Percentiles rank a stretch among this genome's conserved stretches.
Evolutionary conservation across 2,797 vertebrate species (phyloP).

Genomic region (Simalia tracyae): DNA sequence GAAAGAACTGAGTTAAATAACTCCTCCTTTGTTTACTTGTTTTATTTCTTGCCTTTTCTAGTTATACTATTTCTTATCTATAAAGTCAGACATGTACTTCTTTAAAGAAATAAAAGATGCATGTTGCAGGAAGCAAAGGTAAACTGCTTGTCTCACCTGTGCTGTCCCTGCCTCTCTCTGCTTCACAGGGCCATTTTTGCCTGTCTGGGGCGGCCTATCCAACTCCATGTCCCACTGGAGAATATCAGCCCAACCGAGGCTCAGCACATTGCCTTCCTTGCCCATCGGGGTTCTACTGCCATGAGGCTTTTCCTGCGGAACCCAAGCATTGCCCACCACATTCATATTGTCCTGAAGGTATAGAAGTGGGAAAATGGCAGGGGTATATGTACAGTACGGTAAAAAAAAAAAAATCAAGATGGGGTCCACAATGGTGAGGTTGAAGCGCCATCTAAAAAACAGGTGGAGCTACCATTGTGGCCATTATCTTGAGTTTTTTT

Average conservation of each 20-base stretch:
- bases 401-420: background rate
- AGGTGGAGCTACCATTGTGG: background rate
- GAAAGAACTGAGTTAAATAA: background rate
- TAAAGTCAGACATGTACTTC: too few relatives aligned
- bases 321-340: slow-evolving; percentile 83
- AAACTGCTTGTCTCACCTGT: background rate
- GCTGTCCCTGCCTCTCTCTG: background rate
- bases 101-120: background rate
- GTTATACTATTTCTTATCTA: background rate
- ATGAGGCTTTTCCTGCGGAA: slow-evolving; percentile 78
- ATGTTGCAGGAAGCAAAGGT: too few relatives aligned
- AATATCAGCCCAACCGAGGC: slow-evolving; percentile 85
- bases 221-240: slow-evolving; percentile 80
- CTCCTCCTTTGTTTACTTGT: background rate
- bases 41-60: background rate
- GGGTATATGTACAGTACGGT: background rate
- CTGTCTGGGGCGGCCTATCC: slow-evolving; percentile 77
- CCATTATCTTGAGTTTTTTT: background rate
- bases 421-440: background rate
- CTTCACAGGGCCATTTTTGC: slow-evolving; percentile 87
- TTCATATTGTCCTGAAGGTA: slow-evolving; percentile 87
- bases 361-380: background rate
- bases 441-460: background rate
- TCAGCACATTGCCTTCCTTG: slow-evolving; percentile 83
- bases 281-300: slow-evolving; percentile 88